Conservation (phyloP, 2,797 vertebrate genomes). For the Babyrousa celebensis region DNA sequence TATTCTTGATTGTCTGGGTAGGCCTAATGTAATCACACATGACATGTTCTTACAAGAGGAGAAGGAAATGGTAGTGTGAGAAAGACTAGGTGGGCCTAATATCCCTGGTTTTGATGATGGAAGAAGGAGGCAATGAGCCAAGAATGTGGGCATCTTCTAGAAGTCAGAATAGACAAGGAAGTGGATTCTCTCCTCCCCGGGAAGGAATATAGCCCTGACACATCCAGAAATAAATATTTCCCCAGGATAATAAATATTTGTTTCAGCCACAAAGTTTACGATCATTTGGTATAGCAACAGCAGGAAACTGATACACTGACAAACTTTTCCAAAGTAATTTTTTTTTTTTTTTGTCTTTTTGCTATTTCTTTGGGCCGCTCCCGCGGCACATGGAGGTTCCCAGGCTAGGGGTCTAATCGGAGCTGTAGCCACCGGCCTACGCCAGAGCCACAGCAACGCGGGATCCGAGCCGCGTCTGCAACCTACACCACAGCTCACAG, state of each 20-base stretch:
- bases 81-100: not conserved
- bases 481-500: too few relatives aligned
- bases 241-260: conserved; percentile 35
- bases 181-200: not conserved
- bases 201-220: not conserved
- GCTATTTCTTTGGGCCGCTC: too few relatives aligned
- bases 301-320: conserved; percentile 5
- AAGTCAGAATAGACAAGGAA: not conserved
- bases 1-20: not conserved
- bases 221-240: not conserved
- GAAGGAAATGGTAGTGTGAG: not conserved
- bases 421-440: too few relatives aligned
- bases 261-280: not conserved
- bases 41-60: not conserved
- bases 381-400: too few relatives aligned
- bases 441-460: too few relatives aligned
- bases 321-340: conserved; percentile 30
- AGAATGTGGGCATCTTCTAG: not conserved
- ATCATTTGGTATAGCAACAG: not conserved
- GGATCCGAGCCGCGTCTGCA: too few relatives aligned
- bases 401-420: too few relatives aligned
- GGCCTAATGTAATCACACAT: not conserved
- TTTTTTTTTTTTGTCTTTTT: too few relatives aligned
- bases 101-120: not conserved
- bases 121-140: not conserved